Base-by-base conservation (phyloP, 2,888 invertebrate genomes). In the Oscheius myriophilus region DNA sequence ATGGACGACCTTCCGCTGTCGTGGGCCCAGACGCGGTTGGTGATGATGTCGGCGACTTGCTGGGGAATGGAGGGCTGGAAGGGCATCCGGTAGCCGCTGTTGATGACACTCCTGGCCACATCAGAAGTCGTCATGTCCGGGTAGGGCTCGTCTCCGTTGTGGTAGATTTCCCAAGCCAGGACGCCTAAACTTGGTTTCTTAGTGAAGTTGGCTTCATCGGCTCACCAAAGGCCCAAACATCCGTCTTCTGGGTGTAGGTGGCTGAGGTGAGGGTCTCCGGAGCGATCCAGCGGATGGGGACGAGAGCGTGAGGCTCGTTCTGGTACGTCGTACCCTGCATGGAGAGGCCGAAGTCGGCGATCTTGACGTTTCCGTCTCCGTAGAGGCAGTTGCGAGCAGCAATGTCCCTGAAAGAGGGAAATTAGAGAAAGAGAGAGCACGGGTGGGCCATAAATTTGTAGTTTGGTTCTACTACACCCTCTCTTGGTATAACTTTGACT, bases 141-240 rank as follows among this genome's bases (percentile, higher is more conserved):
- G 61, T 81, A 81, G n/a, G 81, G 81, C 45, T 81, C 80, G n/a
- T 67, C 67, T 7, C 79, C 81, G 51, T 81, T 72, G 41, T 70
- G 66, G 43, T 59, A 75, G 25, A 81, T 81, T 57, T 81, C 72
- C 76, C 78, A 80, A 39, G 68, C 55, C 74, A 78, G 69, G 49
- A 78, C 69, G 3, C 33, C 33, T 33, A 9, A 9, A 33, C 3
- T 6, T 3, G 9, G 9, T 3, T 6, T 3, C 4, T 33, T 33
- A 33, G 33, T 3, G 33, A 33, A 33, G 33, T 6, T 6, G 33
- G 33, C n/a, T n/a, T n/a, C n/a, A n/a, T n/a, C 3, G 33, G 9
- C 33, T 33, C 4, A n/a, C 79, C 79, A 51, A 69, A 79, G 3
- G 73, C 70, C 61, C 69, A 79, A 12, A 79, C 76, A 45, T 79